A percentile compares a stretch with the other conserved stretches of the same genome.
phyloP scores from a whole-genome alignment of 2,797 vertebrate genomes.

The Poeciliopsis paucimaculata region DNA sequence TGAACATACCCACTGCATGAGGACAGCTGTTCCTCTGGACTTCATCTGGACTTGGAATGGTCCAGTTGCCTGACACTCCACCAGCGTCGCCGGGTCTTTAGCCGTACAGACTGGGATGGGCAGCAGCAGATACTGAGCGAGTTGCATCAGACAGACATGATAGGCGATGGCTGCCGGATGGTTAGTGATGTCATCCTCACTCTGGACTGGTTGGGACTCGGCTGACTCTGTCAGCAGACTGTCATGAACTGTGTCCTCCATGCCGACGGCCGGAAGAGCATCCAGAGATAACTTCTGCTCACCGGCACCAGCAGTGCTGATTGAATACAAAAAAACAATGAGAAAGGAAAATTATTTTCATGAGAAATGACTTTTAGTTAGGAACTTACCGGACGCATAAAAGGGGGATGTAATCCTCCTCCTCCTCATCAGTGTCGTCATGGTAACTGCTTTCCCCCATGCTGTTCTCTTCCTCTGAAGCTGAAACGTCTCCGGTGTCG shows the following conservation, averaged over 20 bases:
- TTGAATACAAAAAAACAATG: neutral
- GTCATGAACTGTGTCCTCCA: neutral
- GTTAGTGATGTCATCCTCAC: conserved; percentile 3
- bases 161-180: neutral
- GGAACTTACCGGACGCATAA: neutral
- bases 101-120: neutral
- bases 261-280: neutral
- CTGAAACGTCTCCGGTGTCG: neutral
- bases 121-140: neutral
- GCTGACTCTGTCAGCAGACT: neutral
- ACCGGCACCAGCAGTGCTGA: neutral
- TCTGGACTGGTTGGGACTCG: neutral
- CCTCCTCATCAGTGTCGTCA: neutral
- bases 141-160: neutral
- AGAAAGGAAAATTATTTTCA: neutral
- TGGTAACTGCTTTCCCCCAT: neutral
- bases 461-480: neutral
- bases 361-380: neutral
- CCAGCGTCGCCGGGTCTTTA: neutral
- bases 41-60: neutral
- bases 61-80: neutral
- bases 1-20: neutral
- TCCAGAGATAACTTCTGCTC: neutral
- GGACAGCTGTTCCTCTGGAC: neutral
- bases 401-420: neutral